Evolutionary conservation across 2,888 invertebrate genomes (phyloP).

Genomic region (Ichneumoninae sp.): DNA sequence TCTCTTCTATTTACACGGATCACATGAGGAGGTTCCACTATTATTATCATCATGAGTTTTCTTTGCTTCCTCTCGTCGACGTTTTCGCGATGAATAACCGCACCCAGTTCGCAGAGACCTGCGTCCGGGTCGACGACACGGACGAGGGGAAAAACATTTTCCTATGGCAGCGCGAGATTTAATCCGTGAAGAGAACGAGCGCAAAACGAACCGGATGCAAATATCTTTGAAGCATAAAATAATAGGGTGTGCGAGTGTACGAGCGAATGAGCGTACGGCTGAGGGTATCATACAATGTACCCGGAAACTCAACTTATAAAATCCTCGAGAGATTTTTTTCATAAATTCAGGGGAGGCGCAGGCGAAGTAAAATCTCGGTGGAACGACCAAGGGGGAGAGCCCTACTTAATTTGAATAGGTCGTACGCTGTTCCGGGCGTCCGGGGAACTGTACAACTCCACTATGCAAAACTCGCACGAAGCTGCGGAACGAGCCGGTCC

Average conservation of each 20-base stretch:
- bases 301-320: slow-evolving; percentile 34
- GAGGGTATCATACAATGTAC: slow-evolving; percentile 39
- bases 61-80: neutral
- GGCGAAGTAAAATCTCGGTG: slow-evolving; percentile 29
- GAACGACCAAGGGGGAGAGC: slow-evolving; percentile 9
- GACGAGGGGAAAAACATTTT: neutral
- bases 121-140: neutral
- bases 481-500: slow-evolving; percentile 17
- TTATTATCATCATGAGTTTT: slow-evolving; percentile 18
- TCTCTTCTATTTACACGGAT: slow-evolving; percentile 22
- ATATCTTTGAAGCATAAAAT: slow-evolving; percentile 20
- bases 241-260: slow-evolving; percentile 1
- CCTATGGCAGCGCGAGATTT: neutral
- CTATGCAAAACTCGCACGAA: slow-evolving; percentile 46
- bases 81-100: neutral
- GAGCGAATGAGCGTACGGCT: neutral
- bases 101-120: neutral
- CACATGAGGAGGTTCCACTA: neutral
- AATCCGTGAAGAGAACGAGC: neutral
- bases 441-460: slow-evolving; percentile 22
- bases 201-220: neutral
- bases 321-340: slow-evolving; percentile 20
- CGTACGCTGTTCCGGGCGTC: neutral
- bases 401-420: slow-evolving; percentile 11
- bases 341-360: slow-evolving; percentile 28